phyloP scores from a whole-genome alignment of 2,888 invertebrate genomes.

The Pegoplata infirma region DNA sequence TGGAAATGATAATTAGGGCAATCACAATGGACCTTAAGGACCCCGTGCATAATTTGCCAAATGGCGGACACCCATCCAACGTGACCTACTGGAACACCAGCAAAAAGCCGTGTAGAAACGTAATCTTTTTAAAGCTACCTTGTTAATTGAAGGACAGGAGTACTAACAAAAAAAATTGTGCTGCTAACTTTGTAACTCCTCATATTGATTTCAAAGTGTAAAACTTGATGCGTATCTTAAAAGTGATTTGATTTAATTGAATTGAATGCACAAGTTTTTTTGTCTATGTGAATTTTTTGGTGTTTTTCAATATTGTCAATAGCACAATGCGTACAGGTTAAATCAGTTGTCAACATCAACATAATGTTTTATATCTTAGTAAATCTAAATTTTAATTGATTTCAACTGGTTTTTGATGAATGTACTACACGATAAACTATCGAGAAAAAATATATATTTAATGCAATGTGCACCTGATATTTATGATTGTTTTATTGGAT shows the following conservation, averaged over 20 bases:
- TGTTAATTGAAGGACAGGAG: too few species aligned
- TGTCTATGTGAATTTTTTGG: constrained; percentile 27
- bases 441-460: too few species aligned
- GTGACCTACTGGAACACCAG: too few species aligned
- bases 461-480: constrained; percentile 43
- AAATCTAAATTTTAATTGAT: constrained; percentile 51
- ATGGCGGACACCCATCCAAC: too few species aligned
- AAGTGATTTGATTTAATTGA: constrained; percentile 17
- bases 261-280: constrained; percentile 7
- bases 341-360: constrained; percentile 38
- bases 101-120: too few species aligned
- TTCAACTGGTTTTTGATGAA: constrained; percentile 48
- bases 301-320: constrained; percentile 19
- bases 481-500: constrained; percentile 14
- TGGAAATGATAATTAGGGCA: too few species aligned
- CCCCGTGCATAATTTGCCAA: too few species aligned
- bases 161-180: too few species aligned
- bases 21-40: too few species aligned
- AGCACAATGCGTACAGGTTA: constrained; percentile 16
- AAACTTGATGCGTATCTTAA: constrained; percentile 48
- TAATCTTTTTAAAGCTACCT: too few species aligned
- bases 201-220: constrained; percentile 35
- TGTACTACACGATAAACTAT: constrained; percentile 2
- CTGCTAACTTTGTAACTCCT: constrained; percentile 14
- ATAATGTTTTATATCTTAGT: constrained; percentile 25